phyloP scores from a whole-genome alignment of 2,113 vertebrate genomes.

The Silurus meridionalis region DNA sequence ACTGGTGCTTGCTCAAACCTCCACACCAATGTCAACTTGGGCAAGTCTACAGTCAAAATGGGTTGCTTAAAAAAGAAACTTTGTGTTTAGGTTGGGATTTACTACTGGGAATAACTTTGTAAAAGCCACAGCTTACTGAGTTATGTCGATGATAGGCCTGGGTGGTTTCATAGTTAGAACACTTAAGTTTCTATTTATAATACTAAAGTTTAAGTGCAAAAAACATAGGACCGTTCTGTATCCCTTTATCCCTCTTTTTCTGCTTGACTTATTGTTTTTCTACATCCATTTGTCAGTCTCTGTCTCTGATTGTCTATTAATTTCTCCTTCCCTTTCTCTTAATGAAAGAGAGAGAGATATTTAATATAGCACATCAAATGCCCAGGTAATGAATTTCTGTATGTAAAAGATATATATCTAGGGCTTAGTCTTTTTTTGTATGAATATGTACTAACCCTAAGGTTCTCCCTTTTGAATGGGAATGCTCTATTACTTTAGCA shows the following conservation, averaged over 20 bases:
- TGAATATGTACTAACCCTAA: neutral
- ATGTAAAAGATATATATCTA: neutral
- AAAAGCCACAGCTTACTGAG: neutral
- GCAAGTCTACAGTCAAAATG: neutral
- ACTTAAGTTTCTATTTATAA: neutral
- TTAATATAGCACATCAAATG: neutral
- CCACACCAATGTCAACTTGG: neutral
- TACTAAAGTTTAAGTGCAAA: neutral
- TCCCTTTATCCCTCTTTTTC: neutral
- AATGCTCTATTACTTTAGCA: neutral
- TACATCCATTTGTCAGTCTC: neutral
- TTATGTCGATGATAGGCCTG: too few relatives aligned
- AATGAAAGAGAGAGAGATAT: neutral
- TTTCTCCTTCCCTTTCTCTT: neutral
- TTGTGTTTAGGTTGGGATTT: neutral
- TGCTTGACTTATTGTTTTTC: neutral
- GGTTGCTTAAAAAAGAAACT: neutral
- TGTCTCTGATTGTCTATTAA: neutral
- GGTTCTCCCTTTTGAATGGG: neutral
- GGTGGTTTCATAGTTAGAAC: neutral
- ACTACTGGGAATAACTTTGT: neutral
- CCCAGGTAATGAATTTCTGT: slow-evolving; percentile 7
- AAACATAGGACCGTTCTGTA: neutral
- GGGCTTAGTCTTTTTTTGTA: neutral
- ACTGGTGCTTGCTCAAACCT: neutral